Base-by-base conservation (phyloP, 64 coral and sea anemone species). In the Acropora tenuis region DNA sequence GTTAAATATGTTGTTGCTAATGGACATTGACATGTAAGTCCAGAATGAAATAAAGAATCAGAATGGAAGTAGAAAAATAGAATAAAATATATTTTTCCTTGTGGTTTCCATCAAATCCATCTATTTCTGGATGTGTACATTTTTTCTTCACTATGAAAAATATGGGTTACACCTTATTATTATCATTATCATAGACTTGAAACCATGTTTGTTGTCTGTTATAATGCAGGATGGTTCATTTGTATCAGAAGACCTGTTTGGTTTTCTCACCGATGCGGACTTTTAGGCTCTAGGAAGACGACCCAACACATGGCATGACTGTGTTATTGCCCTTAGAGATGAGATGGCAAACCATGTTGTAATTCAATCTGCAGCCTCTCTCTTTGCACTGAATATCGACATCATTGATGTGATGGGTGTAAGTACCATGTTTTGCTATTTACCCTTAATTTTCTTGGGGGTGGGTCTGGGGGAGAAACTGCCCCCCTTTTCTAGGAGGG, bases 321-420 rank as follows among this genome's bases (percentile, higher is more conserved):
- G 58, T 44, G 45, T 86, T 43, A 43, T 86, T 43, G 83, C 41
- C 68, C 66, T 86, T 69, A 66, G 83, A 69, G 83, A 86, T 86
- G 83, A 86, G 66, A 86, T 86, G 83, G 83, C 83, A 66, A 86
- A 86, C 46, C 83, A 86, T 72, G 83, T 86, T 86, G 83, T 86
- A 20, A 69, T 86, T 49, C 19, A 48, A 86, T 86, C 83, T 69
- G 83, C 83, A 18, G 83, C 83, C 83, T 86, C 83, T 45, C 17
- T 86, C 59, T 72, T 86, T 43, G 43, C 58, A 72, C 83, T 72
- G 20, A 86, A 86, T 73, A 69, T 86, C 18, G 65, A 86, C 66
- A 49, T 86, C 59, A 72, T 86, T 43, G 83, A 86, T 86, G 19
- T 19, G 67, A 73, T 69, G 6, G 83, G 83, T 72, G 83, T 86